Base-by-base conservation (phyloP, 2,888 invertebrate species). In the Bombyx huttoni region DNA sequence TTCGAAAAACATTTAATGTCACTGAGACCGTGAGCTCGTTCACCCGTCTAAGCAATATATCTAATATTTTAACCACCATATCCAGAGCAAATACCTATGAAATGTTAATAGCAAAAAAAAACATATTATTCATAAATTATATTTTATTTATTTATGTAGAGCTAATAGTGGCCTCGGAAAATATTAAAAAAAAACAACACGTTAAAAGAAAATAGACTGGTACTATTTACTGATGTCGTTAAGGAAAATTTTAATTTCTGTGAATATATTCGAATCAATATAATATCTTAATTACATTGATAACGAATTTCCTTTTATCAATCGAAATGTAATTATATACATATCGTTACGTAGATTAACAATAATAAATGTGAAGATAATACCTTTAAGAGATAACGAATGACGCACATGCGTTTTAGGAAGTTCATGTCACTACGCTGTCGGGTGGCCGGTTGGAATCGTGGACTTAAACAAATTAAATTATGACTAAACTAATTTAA, bases 211-310 rank as follows among this genome's bases (percentile, higher is more conserved):
- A 8, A 10, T n/a, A n/a, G 0, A 10, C 40, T 40, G 9, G 5
- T 40, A 40, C 1, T 12, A 10, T 40, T 40, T 40, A 24, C 24
- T 5, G 40, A 40, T 40, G 40, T 40, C 40, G 40, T 40, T 7
- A 40, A 40, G 40, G 40, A 40, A 40, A 40, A 40, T 40, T 10
- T 40, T 5, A 40, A 10, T 40, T 40, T 12, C 40, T 3, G 5
- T 12, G 40, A 40, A 10, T 40, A 10, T 12, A 8, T 10, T 6
- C 8, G 40, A 40, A 51, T 24, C 49, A 12, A 55, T 50, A 54
- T 51, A 58, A 24, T 60, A 62, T 57, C 53, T 56, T 58, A 54
- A 58, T 54, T 14, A 54, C 7, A 40, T 13, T 50, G 56, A 57
- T 52, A 56, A 54, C 2, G 2, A 47, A 53, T 50, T 57, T 51